These are phyloP conservation scores for Botia kubotai DNA, from an alignment of 2,797 vertebrate genomes.

Conservation along the genomic window DNA sequence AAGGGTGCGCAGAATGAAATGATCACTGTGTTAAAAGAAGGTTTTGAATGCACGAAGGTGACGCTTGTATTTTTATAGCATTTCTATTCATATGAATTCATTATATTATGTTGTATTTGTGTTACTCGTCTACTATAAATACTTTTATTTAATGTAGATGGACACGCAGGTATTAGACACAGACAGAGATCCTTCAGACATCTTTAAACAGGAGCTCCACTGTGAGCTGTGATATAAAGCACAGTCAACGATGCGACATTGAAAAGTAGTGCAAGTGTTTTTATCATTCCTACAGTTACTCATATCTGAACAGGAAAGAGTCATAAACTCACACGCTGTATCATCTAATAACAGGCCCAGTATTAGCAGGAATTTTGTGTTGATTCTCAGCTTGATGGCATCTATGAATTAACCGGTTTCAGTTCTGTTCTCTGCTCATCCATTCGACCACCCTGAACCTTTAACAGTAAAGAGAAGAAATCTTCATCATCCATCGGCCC, in stretches of 20 bases:
- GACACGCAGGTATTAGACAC: background rate
- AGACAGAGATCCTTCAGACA: constrained; percentile 16
- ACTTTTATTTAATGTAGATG: too few relatives aligned
- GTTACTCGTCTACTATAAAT: too few relatives aligned
- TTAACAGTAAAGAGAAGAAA: constrained; percentile 87
- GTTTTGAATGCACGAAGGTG: too few relatives aligned
- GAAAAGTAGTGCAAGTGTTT: constrained; percentile 55
- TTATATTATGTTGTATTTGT: too few relatives aligned
- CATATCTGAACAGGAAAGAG: background rate
- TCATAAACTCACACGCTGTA: constrained; percentile 1
- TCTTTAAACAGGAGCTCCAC: background rate
- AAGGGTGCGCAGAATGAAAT: too few relatives aligned
- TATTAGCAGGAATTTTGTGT: constrained; percentile 9
- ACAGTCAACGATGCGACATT: constrained; percentile 9
- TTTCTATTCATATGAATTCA: too few relatives aligned
- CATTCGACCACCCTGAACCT: constrained; percentile 87
- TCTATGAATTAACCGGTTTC: background rate
- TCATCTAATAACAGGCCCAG: background rate
- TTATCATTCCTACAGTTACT: background rate
- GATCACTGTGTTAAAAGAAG: too few relatives aligned
- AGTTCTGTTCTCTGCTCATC: constrained; percentile 87
- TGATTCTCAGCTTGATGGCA: background rate
- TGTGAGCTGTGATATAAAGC: constrained; percentile 13
- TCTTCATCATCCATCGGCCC: constrained; percentile 88
- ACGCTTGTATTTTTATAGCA: too few relatives aligned